Evolutionary conservation across 2,797 vertebrate species (phyloP).

Genomic region (Myiotriccus ornatus): DNA sequence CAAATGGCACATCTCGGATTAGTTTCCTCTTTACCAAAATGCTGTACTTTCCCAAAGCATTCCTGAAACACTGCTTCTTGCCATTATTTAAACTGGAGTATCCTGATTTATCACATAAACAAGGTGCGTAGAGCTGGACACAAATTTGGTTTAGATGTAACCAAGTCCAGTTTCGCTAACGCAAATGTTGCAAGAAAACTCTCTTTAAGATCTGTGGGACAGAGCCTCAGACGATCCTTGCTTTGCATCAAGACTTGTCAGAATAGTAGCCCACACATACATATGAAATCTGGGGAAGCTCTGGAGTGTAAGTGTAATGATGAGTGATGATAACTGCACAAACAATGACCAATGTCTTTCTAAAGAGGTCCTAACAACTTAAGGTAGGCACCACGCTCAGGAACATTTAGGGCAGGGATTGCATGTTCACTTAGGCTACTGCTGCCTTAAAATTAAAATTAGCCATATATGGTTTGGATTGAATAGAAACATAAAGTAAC

Average conservation of each 20-base stretch:
- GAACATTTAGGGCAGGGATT: not conserved
- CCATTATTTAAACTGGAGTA: not conserved
- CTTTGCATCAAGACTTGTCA: not conserved
- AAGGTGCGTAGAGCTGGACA: not conserved
- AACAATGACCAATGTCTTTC: not conserved
- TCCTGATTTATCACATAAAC: not conserved
- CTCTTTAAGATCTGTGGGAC: not conserved
- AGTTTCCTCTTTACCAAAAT: not conserved
- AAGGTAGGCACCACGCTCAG: not conserved
- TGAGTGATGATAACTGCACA: not conserved
- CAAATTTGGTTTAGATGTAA: not conserved
- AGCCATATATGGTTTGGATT: not conserved
- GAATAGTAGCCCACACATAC: not conserved
- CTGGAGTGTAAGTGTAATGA: fast-evolving
- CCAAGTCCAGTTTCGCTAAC: not conserved
- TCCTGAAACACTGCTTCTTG: not conserved
- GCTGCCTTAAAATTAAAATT: not conserved
- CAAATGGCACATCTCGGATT: not conserved
- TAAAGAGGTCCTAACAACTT: not conserved
- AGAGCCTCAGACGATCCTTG: not conserved
- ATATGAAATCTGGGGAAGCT: not conserved
- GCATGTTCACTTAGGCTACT: not conserved
- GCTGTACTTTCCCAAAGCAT: not conserved
- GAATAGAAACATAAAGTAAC: slow-evolving; percentile 55
- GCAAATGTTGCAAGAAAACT: not conserved